These are phyloP conservation scores for Odontophorus gujanensis DNA, from an alignment of 2,113 vertebrate species.

Conservation along the genomic window DNA sequence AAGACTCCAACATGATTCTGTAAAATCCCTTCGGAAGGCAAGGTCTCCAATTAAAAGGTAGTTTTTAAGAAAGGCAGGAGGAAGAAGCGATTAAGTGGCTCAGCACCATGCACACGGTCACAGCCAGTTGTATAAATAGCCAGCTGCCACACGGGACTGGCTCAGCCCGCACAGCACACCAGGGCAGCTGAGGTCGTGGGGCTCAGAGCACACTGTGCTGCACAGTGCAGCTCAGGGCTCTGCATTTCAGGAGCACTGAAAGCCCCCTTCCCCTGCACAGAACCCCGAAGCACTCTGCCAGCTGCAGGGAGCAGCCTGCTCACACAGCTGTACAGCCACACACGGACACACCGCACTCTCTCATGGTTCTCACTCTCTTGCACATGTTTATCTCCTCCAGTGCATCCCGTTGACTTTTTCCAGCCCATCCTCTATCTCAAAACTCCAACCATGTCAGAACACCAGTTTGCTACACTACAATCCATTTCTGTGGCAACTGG, in stretches of 20 bases:
- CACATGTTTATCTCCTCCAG: background rate
- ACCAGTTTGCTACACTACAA: background rate
- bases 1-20: background rate
- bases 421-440: background rate
- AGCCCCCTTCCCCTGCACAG: background rate
- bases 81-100: background rate
- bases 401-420: background rate
- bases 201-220: too few species aligned
- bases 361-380: background rate
- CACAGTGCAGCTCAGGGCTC: background rate
- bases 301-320: background rate
- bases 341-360: background rate
- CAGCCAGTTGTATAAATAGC: background rate
- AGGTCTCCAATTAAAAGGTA: background rate
- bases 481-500: constrained; percentile 19
- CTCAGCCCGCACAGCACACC: background rate
- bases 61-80: background rate
- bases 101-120: fast-evolving
- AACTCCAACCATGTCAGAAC: background rate
- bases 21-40: background rate
- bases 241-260: background rate
- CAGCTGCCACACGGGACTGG: background rate
- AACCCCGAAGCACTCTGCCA: background rate
- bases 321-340: background rate
- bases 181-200: too few species aligned